A percentile compares a stretch with the other conserved stretches of the same genome.
Conservation (phyloP, 2,888 invertebrate genomes). For the Drosophila ochracea region DNA sequence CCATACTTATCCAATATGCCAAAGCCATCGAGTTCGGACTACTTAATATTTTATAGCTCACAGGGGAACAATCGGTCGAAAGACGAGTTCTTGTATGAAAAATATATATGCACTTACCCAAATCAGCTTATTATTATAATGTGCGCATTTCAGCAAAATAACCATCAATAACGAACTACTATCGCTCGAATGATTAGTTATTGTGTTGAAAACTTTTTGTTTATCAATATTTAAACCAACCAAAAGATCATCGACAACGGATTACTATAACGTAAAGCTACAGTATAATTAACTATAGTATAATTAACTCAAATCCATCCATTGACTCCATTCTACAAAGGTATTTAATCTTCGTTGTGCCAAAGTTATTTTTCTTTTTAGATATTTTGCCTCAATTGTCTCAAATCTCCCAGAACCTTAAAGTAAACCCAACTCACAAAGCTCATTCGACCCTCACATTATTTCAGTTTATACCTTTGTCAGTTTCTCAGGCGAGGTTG, state of each 20-base stretch:
- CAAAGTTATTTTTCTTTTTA: not conserved
- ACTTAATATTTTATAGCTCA: not conserved
- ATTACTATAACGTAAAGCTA: not conserved
- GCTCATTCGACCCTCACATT: not conserved
- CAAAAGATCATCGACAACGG: not conserved
- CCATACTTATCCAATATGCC: not conserved
- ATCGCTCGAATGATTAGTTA: not conserved
- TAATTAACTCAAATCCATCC: not conserved
- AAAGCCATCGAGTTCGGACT: not conserved
- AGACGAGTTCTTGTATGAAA: not conserved
- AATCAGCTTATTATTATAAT: not conserved
- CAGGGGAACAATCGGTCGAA: not conserved
- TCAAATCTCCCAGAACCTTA: not conserved
- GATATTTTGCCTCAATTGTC: not conserved
- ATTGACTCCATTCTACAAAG: not conserved
- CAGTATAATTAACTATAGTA: not conserved
- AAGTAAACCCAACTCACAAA: not conserved
- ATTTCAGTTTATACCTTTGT: not conserved
- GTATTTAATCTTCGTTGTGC: not conserved
- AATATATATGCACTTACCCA: not conserved
- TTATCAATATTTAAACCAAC: not conserved
- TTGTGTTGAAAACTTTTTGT: not conserved
- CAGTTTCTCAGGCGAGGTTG: constrained; percentile 18
- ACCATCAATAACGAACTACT: not conserved
- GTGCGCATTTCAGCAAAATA: not conserved